A percentile compares a stretch with the other conserved stretches of the same genome.
These are phyloP conservation scores for Willisornis vidua DNA, from an alignment of 2,113 vertebrate genomes.

Conservation along the genomic window DNA sequence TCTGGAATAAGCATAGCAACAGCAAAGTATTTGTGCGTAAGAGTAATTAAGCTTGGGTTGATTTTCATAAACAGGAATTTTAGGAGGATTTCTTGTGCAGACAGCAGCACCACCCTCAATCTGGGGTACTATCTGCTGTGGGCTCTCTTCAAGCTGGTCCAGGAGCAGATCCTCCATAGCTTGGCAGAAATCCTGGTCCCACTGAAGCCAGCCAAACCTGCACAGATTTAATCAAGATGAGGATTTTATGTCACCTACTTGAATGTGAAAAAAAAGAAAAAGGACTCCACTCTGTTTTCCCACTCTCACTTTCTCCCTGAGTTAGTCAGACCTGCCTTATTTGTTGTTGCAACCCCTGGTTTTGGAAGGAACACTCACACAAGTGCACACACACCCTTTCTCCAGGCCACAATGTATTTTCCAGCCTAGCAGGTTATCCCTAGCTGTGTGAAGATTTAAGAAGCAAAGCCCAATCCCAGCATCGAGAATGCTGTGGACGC, in stretches of 20 bases:
- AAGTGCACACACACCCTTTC: not conserved
- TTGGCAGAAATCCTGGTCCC: not conserved
- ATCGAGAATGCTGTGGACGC: fast-evolving
- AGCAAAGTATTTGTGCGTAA: not conserved
- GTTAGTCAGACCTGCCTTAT: not conserved
- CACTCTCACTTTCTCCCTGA: not conserved
- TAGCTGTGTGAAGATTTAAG: fast-evolving
- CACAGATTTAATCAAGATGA: not conserved
- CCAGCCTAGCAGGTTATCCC: slow-evolving; percentile 21
- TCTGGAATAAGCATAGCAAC: not conserved
- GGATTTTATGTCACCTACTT: not conserved
- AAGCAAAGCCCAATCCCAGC: not conserved
- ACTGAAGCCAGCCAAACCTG: not conserved
- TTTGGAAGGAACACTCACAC: not conserved
- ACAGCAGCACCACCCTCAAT: not conserved
- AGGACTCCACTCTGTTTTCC: not conserved
- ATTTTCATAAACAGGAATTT: not conserved
- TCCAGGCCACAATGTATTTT: not conserved
- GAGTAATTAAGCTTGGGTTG: not conserved
- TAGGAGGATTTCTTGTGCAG: not conserved
- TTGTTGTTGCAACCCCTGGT: not conserved
- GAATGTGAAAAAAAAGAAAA: not conserved
- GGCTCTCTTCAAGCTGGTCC: not conserved
- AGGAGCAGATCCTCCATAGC: not conserved
- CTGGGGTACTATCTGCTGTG: fast-evolving